A percentile compares a stretch with the other conserved stretches of the same genome.
Evolutionary conservation across 2,888 invertebrate genomes (phyloP).

Genomic region (Vandiemenella viatica): DNA sequence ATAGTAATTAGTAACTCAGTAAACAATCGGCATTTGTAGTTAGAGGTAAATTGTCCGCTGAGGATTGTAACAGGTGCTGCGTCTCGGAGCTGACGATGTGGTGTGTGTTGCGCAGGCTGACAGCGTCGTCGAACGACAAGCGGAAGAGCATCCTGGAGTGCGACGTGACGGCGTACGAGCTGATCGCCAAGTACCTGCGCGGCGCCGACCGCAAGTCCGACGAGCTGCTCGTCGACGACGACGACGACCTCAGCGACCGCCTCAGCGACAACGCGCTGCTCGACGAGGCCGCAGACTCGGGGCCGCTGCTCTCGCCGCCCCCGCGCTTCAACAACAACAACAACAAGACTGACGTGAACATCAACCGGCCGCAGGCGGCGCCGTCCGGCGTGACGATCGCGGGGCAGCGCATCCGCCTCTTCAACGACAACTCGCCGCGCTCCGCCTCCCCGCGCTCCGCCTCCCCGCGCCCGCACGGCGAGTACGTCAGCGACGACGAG

Average conservation of each 20-base stretch:
- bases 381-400: constrained; percentile 38
- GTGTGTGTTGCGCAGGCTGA: constrained; percentile 21
- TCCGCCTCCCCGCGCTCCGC: not conserved
- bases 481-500: constrained; percentile 2
- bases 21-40: too few species aligned
- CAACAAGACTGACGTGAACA: not conserved
- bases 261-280: constrained; percentile 28
- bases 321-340: not conserved
- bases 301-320: not conserved
- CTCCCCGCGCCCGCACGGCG: constrained; percentile 22
- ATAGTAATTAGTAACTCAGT: too few species aligned
- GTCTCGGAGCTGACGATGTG: too few species aligned
- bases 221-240: constrained; percentile 30
- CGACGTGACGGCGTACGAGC: constrained; percentile 69
- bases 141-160: constrained; percentile 62
- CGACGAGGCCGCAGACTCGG: constrained; percentile 3
- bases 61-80: too few species aligned
- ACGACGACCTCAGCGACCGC: constrained; percentile 37
- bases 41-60: too few species aligned
- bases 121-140: constrained; percentile 27
- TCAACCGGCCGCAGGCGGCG: not conserved
- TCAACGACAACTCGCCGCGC: constrained; percentile 20
- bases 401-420: constrained; percentile 50
- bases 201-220: constrained; percentile 25
- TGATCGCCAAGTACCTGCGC: constrained; percentile 40